phyloP scores from a whole-genome alignment of 92 coral and sea anemone genomes.

The Parazoanthus swiftii region DNA sequence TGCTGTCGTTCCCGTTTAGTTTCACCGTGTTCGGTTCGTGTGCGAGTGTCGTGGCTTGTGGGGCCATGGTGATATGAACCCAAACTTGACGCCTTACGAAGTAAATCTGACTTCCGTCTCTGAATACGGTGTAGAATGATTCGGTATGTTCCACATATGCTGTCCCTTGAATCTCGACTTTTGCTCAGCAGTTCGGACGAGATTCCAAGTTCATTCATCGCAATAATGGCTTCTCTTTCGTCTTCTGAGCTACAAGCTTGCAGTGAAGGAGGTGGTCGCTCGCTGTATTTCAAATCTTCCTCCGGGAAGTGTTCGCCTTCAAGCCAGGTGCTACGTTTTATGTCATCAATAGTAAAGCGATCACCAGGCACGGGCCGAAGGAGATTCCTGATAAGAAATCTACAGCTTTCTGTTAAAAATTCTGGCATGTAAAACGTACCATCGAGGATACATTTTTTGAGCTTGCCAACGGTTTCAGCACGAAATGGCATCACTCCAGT shows the following conservation, averaged over 20 bases:
- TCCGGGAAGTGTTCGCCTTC: constrained; percentile 87
- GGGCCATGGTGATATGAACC: constrained; percentile 59
- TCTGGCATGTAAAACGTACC: constrained; percentile 96
- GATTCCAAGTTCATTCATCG: constrained; percentile 77
- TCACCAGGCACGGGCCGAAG: constrained; percentile 90
- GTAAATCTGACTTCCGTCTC: constrained; percentile 68
- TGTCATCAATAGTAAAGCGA: constrained; percentile 86
- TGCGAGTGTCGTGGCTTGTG: constrained; percentile 50
- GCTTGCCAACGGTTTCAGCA: constrained; percentile 97
- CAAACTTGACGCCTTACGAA: constrained; percentile 67
- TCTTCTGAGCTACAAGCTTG: constrained; percentile 64
- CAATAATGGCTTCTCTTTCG: constrained; percentile 73
- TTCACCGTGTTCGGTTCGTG: constrained; percentile 30
- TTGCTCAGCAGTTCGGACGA: constrained; percentile 65
- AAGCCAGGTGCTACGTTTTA: constrained; percentile 80
- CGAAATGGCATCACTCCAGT: constrained; percentile 99
- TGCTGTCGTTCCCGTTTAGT: constrained; percentile 39
- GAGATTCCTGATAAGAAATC: constrained; percentile 80
- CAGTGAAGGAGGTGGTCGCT: constrained; percentile 60
- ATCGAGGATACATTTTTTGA: constrained; percentile 92
- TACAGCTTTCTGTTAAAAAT: constrained; percentile 86
- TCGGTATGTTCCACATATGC: constrained; percentile 91
- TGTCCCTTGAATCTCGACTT: constrained; percentile 76
- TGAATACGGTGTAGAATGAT: constrained; percentile 87
- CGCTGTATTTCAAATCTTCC: constrained; percentile 71